phyloP scores from a whole-genome alignment of 2,797 vertebrate species.

The Enteromius trimaculatus region DNA sequence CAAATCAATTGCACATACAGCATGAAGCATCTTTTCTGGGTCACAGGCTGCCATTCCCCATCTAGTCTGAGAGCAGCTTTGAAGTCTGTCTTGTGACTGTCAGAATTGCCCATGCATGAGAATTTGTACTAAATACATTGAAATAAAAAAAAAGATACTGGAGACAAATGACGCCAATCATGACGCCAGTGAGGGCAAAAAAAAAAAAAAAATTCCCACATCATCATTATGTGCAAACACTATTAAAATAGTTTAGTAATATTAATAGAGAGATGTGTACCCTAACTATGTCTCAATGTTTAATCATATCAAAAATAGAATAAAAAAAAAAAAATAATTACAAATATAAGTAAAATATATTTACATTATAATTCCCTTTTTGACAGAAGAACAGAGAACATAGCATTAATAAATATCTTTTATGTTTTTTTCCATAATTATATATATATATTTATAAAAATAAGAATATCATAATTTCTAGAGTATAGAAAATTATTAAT shows the following conservation, averaged over 20 bases:
- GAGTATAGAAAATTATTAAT: neutral
- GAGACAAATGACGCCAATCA: neutral
- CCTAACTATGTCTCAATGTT: neutral
- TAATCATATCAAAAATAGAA: neutral
- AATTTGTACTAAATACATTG: neutral
- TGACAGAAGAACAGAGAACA: neutral
- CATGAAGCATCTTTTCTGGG: conserved; percentile 6
- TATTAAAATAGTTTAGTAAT: conserved; percentile 2
- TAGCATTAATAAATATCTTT: neutral
- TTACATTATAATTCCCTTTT: neutral
- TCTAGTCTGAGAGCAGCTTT: conserved; percentile 25
- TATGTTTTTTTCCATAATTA: neutral
- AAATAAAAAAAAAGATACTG: neutral
- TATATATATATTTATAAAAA: too few species aligned
- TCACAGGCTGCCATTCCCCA: conserved; percentile 3
- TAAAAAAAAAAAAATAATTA: neutral
- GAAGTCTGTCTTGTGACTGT: conserved; percentile 40
- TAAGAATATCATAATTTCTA: too few species aligned
- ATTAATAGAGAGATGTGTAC: neutral
- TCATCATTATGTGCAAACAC: neutral
- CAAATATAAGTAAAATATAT: neutral
- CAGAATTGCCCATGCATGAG: conserved; percentile 4
- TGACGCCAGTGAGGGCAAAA: neutral
- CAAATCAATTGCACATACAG: conserved; percentile 29
- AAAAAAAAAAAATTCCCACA: neutral